Evolutionary conservation across 2,113 vertebrate genomes (phyloP), one percentile per base, ranked within the genome.

Genomic region (Calypte anna): DNA sequence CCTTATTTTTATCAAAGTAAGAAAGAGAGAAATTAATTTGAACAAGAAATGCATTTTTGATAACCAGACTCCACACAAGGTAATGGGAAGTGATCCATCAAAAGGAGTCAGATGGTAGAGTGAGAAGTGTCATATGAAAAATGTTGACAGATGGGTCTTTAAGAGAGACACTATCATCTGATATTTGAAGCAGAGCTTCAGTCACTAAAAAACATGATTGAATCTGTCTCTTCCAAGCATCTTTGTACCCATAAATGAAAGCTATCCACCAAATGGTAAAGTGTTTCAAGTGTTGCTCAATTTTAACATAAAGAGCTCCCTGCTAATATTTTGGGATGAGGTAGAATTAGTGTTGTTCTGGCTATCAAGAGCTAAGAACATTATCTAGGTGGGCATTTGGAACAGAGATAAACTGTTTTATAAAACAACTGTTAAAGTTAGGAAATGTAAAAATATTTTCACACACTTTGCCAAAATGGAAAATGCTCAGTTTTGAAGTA

Each of bases 141-240:
- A 13, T 24, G 23, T 54, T 53, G 61, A 28, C 46, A 67, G 51
- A 43, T 33, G 30, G 6, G 30, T 64, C 43, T 55, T 74, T 44
- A 43, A 54, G 40, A 84, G 53, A 70, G 38, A 27, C 14, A 23
- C 17, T 44, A 12, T 7, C 14, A 46, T 55, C n/a, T 67, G 36
- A 36, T 64, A 58, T 64, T 64, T 48, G 83, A 79, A 58, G 62
- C 53, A 72, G 53, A 72, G 44, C 62, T 44, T 43, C 72, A 58
- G 43, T 8, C 48, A 5, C 51, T 4, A 28, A 22, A 40, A 48
- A 54, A 5, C 0, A 1, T 24, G 19, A 15, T 36, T 1, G 10
- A 40, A 72, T n/a, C 44, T 69, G 63, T 19, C 19, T 76, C 54
- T 81, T 50, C 12, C 6, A 21, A 30, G 19, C 22, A 8, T 3